phyloP scores from a whole-genome alignment of 2,113 vertebrate species.

The Ochotona curzoniae region DNA sequence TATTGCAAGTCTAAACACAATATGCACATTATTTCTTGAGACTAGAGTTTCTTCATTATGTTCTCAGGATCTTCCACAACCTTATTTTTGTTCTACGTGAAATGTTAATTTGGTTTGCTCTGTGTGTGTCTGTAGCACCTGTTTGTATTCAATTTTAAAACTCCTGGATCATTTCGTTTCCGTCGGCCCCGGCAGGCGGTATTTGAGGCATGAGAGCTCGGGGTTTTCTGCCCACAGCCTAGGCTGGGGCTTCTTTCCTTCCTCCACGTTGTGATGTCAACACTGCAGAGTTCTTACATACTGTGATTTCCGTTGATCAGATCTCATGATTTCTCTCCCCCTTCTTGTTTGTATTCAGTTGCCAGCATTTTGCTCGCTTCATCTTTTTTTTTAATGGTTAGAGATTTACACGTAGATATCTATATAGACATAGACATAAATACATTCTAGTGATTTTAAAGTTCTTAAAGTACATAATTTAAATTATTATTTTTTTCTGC shows the following conservation, averaged over 20 bases:
- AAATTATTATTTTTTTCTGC: constrained; percentile 34
- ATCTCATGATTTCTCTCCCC: neutral
- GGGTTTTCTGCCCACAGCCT: neutral
- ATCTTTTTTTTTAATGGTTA: constrained; percentile 11
- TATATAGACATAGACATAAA: too few relatives aligned
- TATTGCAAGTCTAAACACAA: neutral
- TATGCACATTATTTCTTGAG: constrained; percentile 3
- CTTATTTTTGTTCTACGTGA: neutral
- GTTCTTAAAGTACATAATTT: constrained; percentile 29
- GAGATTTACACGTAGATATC: neutral
- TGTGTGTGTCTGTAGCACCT: neutral
- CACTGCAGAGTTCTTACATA: neutral
- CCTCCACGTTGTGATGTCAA: neutral
- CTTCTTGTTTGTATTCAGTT: neutral
- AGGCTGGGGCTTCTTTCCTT: neutral
- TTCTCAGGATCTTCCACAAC: neutral
- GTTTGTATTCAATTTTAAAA: constrained; percentile 31
- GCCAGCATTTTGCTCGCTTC: neutral
- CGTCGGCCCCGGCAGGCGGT: neutral
- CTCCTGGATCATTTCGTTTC: neutral
- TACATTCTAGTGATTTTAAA: neutral
- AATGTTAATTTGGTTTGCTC: constrained; percentile 41
- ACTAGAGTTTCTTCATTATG: constrained; percentile 26
- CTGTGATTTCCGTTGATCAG: neutral
- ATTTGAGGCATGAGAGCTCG: too few relatives aligned